phyloP scores from a whole-genome alignment of 2,797 vertebrate genomes.

The Lacerta agilis region DNA sequence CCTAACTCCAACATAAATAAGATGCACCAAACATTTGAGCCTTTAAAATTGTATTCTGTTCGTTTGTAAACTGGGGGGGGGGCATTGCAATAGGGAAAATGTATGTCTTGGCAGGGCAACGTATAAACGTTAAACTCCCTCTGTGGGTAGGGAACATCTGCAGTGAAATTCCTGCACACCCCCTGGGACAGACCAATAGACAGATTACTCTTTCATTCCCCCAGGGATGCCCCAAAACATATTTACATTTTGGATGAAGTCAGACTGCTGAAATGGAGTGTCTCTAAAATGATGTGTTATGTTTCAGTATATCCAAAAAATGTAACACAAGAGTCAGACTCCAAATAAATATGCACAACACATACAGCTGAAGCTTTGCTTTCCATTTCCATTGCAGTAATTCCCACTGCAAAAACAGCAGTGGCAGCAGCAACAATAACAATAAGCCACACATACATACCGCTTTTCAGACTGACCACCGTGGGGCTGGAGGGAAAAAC shows the following conservation, averaged over 20 bases:
- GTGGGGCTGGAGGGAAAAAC: not conserved
- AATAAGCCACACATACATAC: too few relatives aligned
- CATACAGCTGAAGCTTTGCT: not conserved
- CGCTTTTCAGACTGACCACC: not conserved
- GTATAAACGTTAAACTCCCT: not conserved
- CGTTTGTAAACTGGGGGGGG: not conserved
- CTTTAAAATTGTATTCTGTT: slow-evolving; percentile 5
- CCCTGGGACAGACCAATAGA: not conserved
- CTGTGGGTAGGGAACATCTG: not conserved
- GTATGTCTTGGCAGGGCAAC: not conserved
- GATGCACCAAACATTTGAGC: not conserved
- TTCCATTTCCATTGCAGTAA: not conserved
- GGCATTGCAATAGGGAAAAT: fast-evolving
- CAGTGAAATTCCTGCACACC: not conserved
- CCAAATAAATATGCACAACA: not conserved
- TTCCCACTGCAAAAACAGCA: not conserved
- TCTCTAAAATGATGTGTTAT: not conserved
- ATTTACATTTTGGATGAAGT: not conserved
- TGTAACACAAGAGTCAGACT: not conserved
- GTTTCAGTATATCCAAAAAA: not conserved
- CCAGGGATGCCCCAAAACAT: not conserved
- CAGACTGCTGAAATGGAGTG: not conserved
- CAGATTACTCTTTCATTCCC: not conserved
- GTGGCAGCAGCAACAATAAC: too few relatives aligned
- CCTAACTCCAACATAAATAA: not conserved